These are phyloP conservation scores for Clamator glandarius DNA, from an alignment of 2,797 vertebrate genomes.

Conservation along the genomic window DNA sequence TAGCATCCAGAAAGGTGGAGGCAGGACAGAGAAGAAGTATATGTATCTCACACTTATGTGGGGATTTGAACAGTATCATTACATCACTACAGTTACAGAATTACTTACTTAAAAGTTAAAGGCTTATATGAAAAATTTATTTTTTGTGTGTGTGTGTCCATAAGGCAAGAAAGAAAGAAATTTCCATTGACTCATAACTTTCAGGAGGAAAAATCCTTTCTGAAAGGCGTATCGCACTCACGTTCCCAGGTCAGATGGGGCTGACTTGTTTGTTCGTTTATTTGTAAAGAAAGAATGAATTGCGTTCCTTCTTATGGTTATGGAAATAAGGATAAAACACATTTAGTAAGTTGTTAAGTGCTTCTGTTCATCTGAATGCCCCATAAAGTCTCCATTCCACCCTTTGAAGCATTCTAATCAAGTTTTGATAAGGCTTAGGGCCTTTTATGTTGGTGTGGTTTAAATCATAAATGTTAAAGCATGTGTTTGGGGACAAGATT, in stretches of 20 bases:
- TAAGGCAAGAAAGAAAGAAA: background rate
- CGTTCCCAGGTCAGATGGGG: background rate
- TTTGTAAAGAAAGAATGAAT: background rate
- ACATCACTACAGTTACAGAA: background rate
- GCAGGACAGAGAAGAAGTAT: background rate
- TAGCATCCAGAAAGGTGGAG: background rate
- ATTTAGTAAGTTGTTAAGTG: background rate
- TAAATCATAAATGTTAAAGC: background rate
- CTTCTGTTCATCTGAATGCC: accelerated
- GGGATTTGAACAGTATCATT: background rate
- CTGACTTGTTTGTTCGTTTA: background rate
- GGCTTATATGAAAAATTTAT: background rate
- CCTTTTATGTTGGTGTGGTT: background rate
- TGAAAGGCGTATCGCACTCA: background rate
- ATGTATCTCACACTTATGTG: background rate
- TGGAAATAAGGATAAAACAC: background rate
- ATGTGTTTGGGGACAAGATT: too few species aligned
- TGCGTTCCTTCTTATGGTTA: background rate
- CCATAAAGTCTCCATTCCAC: background rate
- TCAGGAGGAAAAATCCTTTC: background rate
- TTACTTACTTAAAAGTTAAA: background rate
- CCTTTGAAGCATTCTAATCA: background rate
- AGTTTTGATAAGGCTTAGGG: background rate
- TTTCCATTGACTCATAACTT: background rate
- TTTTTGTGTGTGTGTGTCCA: background rate